Evolutionary conservation across 2,113 vertebrate species (phyloP).

Genomic region (Dolichallabes microphthalmus): DNA sequence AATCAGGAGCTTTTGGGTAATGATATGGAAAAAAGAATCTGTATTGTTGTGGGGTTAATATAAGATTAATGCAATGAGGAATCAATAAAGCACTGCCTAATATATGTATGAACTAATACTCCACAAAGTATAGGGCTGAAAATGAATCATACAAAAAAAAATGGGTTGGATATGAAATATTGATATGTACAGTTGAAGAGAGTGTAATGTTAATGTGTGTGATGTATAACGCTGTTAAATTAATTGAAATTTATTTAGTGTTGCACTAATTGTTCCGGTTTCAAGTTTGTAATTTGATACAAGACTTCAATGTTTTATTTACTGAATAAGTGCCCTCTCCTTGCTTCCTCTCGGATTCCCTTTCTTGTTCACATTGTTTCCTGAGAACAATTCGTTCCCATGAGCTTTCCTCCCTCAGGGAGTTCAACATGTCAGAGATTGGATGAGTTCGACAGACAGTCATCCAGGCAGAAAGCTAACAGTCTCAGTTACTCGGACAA

Average conservation of each 20-base stretch:
- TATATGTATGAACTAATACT: not conserved
- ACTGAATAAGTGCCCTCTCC: not conserved
- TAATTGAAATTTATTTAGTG: not conserved
- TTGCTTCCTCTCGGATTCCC: not conserved
- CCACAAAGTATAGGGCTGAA: not conserved
- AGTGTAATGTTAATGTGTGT: not conserved
- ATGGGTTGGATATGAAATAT: not conserved
- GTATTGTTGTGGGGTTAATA: not conserved
- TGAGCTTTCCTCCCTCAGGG: slow-evolving; percentile 11
- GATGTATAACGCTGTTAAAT: not conserved
- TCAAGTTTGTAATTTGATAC: not conserved
- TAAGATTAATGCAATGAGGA: not conserved
- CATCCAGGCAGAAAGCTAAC: slow-evolving; percentile 52
- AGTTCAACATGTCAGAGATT: slow-evolving; percentile 55
- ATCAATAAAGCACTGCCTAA: not conserved
- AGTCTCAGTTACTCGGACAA: slow-evolving; percentile 24
- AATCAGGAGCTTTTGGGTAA: not conserved
- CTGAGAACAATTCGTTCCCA: slow-evolving; percentile 25
- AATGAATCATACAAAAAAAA: not conserved
- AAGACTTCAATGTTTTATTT: not conserved
- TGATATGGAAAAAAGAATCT: not conserved
- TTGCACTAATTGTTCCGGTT: not conserved
- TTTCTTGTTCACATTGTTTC: not conserved
- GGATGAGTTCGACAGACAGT: slow-evolving; percentile 47
- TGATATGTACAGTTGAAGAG: not conserved